phyloP scores from a whole-genome alignment of 2,797 vertebrate species.

The Danio aesculapii region DNA sequence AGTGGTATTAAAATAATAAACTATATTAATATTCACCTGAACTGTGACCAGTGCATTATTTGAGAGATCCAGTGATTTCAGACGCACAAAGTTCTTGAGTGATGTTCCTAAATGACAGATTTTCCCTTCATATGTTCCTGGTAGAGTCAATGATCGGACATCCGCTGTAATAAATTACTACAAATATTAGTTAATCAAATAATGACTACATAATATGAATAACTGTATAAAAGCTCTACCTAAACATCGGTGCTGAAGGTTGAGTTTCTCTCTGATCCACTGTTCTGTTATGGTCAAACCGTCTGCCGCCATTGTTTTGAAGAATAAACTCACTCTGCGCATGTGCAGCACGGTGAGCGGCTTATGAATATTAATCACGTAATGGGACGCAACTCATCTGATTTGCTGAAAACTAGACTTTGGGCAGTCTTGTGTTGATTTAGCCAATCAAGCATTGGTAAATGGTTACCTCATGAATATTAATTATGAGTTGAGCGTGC shows the following conservation, averaged over 20 bases:
- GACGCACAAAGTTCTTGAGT: conserved; percentile 78
- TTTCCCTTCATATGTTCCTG: conserved; percentile 83
- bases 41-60: conserved; percentile 82
- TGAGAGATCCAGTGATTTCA: conserved; percentile 87
- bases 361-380: conserved; percentile 4
- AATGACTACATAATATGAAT: not conserved
- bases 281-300: conserved; percentile 75
- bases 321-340: conserved; percentile 55
- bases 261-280: conserved; percentile 78
- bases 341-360: conserved; percentile 62
- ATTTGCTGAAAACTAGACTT: not conserved
- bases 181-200: not conserved
- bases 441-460: not conserved
- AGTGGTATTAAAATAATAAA: too few relatives aligned
- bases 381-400: not conserved
- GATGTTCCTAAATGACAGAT: conserved; percentile 82
- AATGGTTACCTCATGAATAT: not conserved
- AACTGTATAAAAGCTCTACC: conserved; percentile 64
- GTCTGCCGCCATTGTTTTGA: conserved; percentile 80
- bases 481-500: not conserved
- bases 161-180: conserved; percentile 70
- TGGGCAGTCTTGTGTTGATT: not conserved
- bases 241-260: conserved; percentile 71
- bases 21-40: conserved; percentile 70
- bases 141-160: conserved; percentile 80